Conservation (phyloP, 2,888 invertebrate species). For the Psylliodes chrysocephalus region DNA sequence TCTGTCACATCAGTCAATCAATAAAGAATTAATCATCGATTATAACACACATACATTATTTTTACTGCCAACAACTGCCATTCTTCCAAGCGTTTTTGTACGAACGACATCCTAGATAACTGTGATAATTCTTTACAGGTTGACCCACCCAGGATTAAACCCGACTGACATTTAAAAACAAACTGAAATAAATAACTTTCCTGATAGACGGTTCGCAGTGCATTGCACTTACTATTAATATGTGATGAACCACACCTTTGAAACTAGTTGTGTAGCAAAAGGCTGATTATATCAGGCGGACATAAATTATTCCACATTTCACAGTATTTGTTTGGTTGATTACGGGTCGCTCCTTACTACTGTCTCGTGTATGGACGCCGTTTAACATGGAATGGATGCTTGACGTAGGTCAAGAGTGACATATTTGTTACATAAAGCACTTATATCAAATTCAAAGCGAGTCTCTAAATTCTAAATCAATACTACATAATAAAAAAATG, state of each 20-base stretch:
- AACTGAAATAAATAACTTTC: constrained; percentile 32
- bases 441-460: background rate
- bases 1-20: too few species aligned
- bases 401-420: constrained; percentile 24
- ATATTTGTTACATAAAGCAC: background rate
- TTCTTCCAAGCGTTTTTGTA: background rate
- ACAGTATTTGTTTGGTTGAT: constrained; percentile 18
- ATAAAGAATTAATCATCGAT: too few species aligned
- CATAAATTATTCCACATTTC: constrained; percentile 27
- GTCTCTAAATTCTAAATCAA: too few species aligned
- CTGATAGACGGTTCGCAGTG: constrained; percentile 47
- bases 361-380: constrained; percentile 4
- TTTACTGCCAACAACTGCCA: background rate
- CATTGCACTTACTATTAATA: constrained; percentile 58
- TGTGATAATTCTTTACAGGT: constrained; percentile 9
- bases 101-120: background rate
- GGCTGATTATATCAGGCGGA: constrained; percentile 8
- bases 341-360: constrained; percentile 15
- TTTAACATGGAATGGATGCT: constrained; percentile 5
- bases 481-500: too few species aligned
- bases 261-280: constrained; percentile 32
- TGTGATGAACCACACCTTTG: constrained; percentile 55
- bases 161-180: constrained; percentile 30
- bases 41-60: too few species aligned
- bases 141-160: constrained; percentile 24